Conservation (phyloP, 2,113 vertebrate species). For the Copsychus sechellarum region DNA sequence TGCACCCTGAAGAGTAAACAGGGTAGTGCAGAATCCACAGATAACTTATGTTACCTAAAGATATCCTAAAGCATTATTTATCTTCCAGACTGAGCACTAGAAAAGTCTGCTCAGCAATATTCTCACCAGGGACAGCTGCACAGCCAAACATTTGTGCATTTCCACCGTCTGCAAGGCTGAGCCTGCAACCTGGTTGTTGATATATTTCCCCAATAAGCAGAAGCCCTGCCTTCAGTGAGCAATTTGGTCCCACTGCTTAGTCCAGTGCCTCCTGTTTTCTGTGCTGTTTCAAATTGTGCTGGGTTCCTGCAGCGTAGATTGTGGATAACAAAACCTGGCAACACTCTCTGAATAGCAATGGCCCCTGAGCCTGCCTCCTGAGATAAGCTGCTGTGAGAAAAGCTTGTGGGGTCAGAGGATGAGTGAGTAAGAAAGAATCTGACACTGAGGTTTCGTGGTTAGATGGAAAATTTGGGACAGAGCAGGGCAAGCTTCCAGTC, state of each 20-base stretch:
- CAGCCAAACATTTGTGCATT: not conserved
- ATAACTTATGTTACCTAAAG: not conserved
- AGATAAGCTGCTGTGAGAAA: not conserved
- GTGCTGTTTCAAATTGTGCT: not conserved
- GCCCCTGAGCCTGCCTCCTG: not conserved
- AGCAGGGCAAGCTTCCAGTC: constrained; percentile 19
- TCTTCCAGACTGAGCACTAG: not conserved
- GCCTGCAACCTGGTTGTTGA: not conserved
- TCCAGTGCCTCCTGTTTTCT: not conserved
- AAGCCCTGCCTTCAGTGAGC: not conserved
- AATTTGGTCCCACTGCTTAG: not conserved
- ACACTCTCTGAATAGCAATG: not conserved
- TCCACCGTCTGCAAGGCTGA: not conserved
- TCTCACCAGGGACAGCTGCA: not conserved
- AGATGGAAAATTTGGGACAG: not conserved
- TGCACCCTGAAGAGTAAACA: not conserved
- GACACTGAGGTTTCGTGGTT: not conserved
- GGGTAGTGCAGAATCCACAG: not conserved
- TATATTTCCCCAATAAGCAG: not conserved
- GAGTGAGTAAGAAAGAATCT: not conserved
- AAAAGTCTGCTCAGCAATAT: not conserved
- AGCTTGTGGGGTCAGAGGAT: not conserved
- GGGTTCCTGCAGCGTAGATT: not conserved
- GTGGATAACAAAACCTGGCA: not conserved
- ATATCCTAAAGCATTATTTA: not conserved